Evolutionary conservation across 2,113 vertebrate species (phyloP), one percentile per base, ranked within the genome.

Genomic region (Notarius quadriscutis): DNA sequence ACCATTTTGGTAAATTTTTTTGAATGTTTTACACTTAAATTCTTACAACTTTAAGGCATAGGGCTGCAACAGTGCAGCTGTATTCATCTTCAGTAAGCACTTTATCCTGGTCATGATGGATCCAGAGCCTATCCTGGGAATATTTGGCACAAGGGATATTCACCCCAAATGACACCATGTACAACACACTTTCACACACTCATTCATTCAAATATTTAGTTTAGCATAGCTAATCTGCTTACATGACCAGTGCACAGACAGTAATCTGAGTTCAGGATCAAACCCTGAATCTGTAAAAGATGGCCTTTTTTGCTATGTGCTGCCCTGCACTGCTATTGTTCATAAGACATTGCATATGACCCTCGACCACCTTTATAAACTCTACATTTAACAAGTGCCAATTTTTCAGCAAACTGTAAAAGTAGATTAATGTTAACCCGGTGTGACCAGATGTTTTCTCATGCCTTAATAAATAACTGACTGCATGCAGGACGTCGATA

Each of bases 381-480:
- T 57, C n/a, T 51, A 7, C 30, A 15, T 55, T 53, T 55, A 83
- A 71, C 22, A 55, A 84, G 60, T 1, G 20, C n/a, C 62, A n/a
- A 62, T 72, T 30, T 75, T 53, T 58, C 86, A 83, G 30, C 78
- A 85, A 53, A 79, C 79, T 80, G 62, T 48, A 86, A 53, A 55
- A 74, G 72, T 65, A 27, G 89, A 63, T 86, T 83, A 83, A 86
- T 83, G 79, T 87, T 71, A 87, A 55, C 30, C 30, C 55, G 79
- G n/a, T 71, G 51, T 78, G 75, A 34, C n/a, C 79, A 83, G 72
- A 87, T 79, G 85, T 72, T 87, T 87, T 34, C 18, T 55, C 63
- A 63, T 69, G 51, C 79, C 62, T 79, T 53, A 53, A 89, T 86
- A 86, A 89, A 89, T 83, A 87, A 83, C 81, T 78, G 86, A 89